Evolutionary conservation across 2,888 invertebrate species (phyloP).

Genomic region (Boloria euphrosyne): DNA sequence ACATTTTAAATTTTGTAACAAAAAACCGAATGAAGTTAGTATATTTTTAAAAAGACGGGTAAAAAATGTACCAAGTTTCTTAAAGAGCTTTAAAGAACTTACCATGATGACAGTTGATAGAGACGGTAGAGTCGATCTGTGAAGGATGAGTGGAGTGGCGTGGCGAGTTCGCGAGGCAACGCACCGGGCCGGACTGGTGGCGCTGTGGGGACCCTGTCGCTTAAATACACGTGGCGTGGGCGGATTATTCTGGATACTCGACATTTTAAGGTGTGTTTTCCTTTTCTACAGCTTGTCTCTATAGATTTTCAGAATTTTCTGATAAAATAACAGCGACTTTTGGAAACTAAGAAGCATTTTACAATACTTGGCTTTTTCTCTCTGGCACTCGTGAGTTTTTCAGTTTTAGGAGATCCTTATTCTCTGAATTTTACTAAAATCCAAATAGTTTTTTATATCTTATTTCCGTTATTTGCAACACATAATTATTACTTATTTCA

Average conservation of each 20-base stretch:
- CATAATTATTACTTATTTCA: no score
- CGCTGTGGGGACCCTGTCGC: slow-evolving; percentile 34
- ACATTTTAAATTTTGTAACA: no score
- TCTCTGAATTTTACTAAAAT: no score
- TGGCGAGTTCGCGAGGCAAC: slow-evolving; percentile 75
- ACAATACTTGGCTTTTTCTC: no score
- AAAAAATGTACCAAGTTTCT: not conserved
- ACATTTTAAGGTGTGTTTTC: slow-evolving; percentile 1
- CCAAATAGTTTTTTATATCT: no score
- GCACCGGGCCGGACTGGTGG: slow-evolving; percentile 74
- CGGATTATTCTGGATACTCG: slow-evolving; percentile 54
- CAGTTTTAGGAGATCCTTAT: no score
- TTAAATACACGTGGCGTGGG: slow-evolving; percentile 53
- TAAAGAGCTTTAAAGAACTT: slow-evolving; percentile 36
- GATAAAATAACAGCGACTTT: no score
- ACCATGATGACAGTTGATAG: slow-evolving; percentile 44
- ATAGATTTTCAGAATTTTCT: no score
- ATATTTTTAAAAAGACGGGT: not conserved
- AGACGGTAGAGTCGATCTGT: slow-evolving; percentile 24
- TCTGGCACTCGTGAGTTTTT: no score
- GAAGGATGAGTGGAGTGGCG: slow-evolving; percentile 49
- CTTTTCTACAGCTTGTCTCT: not conserved
- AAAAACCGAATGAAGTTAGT: no score
- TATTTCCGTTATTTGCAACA: no score
- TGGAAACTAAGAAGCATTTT: no score